These are phyloP conservation scores for Enteromius argenteus DNA, from an alignment of 2,797 vertebrate genomes.

Conservation along the genomic window DNA sequence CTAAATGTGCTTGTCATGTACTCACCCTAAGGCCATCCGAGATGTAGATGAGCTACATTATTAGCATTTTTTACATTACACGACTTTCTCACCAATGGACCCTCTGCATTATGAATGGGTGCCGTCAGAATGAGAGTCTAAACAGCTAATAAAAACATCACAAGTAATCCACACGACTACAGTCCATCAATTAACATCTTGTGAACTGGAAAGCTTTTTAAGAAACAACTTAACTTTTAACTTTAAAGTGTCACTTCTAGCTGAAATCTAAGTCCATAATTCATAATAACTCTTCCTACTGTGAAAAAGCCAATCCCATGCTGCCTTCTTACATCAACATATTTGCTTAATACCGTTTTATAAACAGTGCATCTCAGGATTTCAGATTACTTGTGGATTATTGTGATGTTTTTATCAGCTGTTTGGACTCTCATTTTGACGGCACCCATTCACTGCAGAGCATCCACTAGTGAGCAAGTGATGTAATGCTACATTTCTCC, in stretches of 20 bases:
- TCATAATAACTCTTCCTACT: not conserved
- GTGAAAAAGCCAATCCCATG: not conserved
- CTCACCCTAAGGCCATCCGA: not conserved
- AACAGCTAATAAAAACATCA: not conserved
- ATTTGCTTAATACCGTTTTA: not conserved
- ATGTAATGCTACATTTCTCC: not conserved
- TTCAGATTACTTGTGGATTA: not conserved
- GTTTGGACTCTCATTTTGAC: not conserved
- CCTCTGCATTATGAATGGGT: not conserved
- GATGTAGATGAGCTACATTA: not conserved
- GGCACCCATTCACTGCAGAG: not conserved
- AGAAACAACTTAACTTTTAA: not conserved
- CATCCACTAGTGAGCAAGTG: not conserved
- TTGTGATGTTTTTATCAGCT: not conserved
- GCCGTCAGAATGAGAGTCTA: not conserved
- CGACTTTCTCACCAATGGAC: not conserved
- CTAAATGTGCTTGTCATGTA: not conserved
- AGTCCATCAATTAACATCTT: not conserved
- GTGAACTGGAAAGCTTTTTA: not conserved
- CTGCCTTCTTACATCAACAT: not conserved
- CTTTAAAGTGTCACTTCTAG: not conserved
- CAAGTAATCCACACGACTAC: not conserved
- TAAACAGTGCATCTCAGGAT: not conserved
- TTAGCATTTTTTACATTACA: not conserved
- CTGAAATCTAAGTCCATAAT: not conserved